Percentiles rank a stretch among this genome's conserved stretches.
Conservation (phyloP, 2,888 invertebrate genomes). For the Drosophila recens region DNA sequence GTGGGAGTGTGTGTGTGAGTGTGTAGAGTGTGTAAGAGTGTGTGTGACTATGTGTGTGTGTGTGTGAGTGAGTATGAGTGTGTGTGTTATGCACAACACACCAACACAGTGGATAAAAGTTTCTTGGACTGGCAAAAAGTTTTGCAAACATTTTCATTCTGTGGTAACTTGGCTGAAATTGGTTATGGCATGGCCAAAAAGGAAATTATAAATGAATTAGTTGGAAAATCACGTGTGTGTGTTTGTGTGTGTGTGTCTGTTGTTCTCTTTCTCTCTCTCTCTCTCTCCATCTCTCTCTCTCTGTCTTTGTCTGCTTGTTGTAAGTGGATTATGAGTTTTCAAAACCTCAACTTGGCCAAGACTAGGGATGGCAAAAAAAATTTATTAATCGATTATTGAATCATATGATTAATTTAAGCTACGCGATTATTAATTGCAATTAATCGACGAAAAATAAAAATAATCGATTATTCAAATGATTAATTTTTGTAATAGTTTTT, state of each 20-base stretch:
- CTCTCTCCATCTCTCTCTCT: not conserved
- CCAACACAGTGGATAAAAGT: conserved; percentile 16
- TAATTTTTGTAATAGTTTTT: too few species aligned
- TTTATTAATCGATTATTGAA: too few species aligned
- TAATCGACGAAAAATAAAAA: too few species aligned
- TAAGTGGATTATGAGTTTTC: conserved; percentile 49
- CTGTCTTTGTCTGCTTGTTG: conserved; percentile 7
- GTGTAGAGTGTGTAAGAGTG: not conserved
- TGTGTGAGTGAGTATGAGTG: conserved; percentile 4
- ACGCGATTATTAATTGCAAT: too few species aligned
- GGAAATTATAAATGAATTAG: conserved; percentile 73
- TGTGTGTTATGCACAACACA: conserved; percentile 1
- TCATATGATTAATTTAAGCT: too few species aligned
- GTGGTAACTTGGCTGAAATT: conserved; percentile 45
- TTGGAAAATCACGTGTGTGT: conserved; percentile 54
- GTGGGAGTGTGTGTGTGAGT: conserved; percentile 5
- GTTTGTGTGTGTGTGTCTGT: conserved; percentile 1
- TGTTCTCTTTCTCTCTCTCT: not conserved
- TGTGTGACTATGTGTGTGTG: not conserved
- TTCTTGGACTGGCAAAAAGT: conserved; percentile 50
- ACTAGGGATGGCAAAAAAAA: too few species aligned
- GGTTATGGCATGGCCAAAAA: conserved; percentile 63
- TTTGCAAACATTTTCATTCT: conserved; percentile 67
- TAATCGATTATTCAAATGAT: too few species aligned
- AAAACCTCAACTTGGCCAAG: conserved; percentile 25